These are phyloP conservation scores for Azorinus chamasolen DNA, from an alignment of 2,888 invertebrate species.

Conservation along the genomic window DNA sequence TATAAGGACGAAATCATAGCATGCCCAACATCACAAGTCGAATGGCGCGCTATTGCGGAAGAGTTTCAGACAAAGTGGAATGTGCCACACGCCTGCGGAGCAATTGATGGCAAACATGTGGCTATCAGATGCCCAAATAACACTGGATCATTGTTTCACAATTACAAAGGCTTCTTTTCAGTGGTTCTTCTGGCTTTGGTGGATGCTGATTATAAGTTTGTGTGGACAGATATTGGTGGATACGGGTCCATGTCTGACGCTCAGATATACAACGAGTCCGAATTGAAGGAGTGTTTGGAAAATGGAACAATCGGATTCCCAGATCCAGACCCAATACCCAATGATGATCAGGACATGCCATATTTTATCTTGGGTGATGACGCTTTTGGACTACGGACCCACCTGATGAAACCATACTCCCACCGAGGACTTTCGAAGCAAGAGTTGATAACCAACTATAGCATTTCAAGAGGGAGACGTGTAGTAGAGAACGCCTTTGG, in stretches of 20 bases:
- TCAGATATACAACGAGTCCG: constrained; percentile 51
- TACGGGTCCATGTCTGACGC: constrained; percentile 45
- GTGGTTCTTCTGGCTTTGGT: constrained; percentile 68
- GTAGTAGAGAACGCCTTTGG: constrained; percentile 38
- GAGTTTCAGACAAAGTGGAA: constrained; percentile 54
- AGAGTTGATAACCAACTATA: constrained; percentile 64
- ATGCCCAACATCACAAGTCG: constrained; percentile 38
- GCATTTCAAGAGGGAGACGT: constrained; percentile 35
- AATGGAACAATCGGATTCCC: constrained; percentile 53
- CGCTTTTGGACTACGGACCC: constrained; percentile 63
- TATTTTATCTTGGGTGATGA: too few relatives aligned
- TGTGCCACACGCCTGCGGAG: constrained; percentile 60
- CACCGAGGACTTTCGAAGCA: constrained; percentile 41
- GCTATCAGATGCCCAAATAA: constrained; percentile 42
- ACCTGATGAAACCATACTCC: constrained; percentile 68
- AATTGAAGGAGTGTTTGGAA: constrained; percentile 42
- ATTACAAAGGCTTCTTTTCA: constrained; percentile 67
- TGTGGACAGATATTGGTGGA: constrained; percentile 56
- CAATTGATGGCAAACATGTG: constrained; percentile 69
- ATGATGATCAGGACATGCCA: constrained; percentile 56
- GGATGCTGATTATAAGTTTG: constrained; percentile 67
- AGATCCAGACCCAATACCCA: constrained; percentile 42
- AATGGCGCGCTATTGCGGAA: constrained; percentile 54
- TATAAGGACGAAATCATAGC: constrained; percentile 44
- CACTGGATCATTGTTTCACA: constrained; percentile 52